Percentiles rank a stretch among this genome's conserved stretches.
Conservation (phyloP, 92 coral and sea anemone genomes). For the Phenganax subtilis region DNA sequence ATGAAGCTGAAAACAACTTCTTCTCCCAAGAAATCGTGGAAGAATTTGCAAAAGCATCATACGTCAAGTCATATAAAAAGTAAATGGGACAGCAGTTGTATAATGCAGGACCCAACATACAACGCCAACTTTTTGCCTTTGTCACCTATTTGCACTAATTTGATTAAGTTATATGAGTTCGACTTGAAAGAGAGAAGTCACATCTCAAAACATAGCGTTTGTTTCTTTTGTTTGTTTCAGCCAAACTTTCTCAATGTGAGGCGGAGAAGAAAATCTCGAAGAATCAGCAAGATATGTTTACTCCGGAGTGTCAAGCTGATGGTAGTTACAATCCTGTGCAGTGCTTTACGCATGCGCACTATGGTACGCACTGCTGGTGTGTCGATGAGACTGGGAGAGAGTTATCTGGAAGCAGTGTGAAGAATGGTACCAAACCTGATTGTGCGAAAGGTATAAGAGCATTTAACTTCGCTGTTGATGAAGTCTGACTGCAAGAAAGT, state of each 20-base stretch:
- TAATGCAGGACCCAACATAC: not conserved
- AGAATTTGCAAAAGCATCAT: not conserved
- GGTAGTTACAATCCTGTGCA: slow-evolving; percentile 72
- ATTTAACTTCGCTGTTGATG: not conserved
- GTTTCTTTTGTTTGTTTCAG: too few relatives aligned
- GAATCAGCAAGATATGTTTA: slow-evolving; percentile 63
- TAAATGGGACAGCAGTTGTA: not conserved
- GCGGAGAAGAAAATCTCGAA: slow-evolving; percentile 67
- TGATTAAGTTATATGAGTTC: not conserved
- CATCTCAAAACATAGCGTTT: too few relatives aligned
- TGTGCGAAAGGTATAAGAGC: slow-evolving; percentile 51
- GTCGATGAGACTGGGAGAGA: slow-evolving; percentile 84
- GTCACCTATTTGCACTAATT: not conserved
- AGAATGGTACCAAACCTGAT: slow-evolving; percentile 58
- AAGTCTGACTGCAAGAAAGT: not conserved
- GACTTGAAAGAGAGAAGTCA: not conserved
- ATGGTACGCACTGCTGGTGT: slow-evolving; percentile 93
- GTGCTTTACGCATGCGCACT: slow-evolving; percentile 70
- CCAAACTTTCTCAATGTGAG: slow-evolving; percentile 66
- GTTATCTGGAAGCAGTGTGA: slow-evolving; percentile 58
- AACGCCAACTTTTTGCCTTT: too few relatives aligned
- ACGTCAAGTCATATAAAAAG: slow-evolving; percentile 1
- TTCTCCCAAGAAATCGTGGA: not conserved
- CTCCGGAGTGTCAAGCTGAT: slow-evolving; percentile 65
- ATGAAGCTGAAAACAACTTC: not conserved